These are phyloP conservation scores for Austrofundulus limnaeus DNA, from an alignment of 2,113 vertebrate genomes.

Conservation along the genomic window DNA sequence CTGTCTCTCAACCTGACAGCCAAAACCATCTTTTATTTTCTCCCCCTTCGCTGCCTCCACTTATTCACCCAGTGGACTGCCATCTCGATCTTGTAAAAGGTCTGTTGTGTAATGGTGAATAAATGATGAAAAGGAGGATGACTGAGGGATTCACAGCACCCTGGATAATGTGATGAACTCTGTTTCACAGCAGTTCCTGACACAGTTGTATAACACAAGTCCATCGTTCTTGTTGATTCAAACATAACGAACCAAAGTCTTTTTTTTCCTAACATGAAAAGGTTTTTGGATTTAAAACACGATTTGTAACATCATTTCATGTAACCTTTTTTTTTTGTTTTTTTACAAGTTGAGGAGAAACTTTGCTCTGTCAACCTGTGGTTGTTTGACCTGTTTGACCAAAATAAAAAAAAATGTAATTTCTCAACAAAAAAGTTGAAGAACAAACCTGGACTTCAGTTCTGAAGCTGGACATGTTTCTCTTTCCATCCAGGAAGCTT, in stretches of 20 bases:
- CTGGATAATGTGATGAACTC: slow-evolving; percentile 51
- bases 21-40: slow-evolving; percentile 20
- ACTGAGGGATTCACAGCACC: slow-evolving; percentile 35
- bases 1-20: slow-evolving; percentile 16
- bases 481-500: too few species aligned
- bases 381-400: too few species aligned
- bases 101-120: slow-evolving; percentile 61
- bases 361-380: slow-evolving; percentile 37
- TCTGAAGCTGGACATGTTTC: too few species aligned
- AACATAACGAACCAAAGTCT: not conserved
- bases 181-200: not conserved
- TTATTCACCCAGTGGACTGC: slow-evolving; percentile 32
- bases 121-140: slow-evolving; percentile 53
- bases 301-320: not conserved
- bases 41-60: slow-evolving; percentile 1
- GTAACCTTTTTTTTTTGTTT: not conserved
- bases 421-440: too few species aligned
- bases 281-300: not conserved
- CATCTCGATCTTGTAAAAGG: slow-evolving; percentile 46
- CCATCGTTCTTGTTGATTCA: not conserved
- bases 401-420: too few species aligned
- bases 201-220: slow-evolving; percentile 3
- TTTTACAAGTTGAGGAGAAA: too few species aligned
- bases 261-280: not conserved
- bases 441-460: too few species aligned